These are phyloP conservation scores for Hydractinia echinata DNA, from an alignment of 30 jellyfish, hydroid and myxozoan species.

Conservation along the genomic window DNA sequence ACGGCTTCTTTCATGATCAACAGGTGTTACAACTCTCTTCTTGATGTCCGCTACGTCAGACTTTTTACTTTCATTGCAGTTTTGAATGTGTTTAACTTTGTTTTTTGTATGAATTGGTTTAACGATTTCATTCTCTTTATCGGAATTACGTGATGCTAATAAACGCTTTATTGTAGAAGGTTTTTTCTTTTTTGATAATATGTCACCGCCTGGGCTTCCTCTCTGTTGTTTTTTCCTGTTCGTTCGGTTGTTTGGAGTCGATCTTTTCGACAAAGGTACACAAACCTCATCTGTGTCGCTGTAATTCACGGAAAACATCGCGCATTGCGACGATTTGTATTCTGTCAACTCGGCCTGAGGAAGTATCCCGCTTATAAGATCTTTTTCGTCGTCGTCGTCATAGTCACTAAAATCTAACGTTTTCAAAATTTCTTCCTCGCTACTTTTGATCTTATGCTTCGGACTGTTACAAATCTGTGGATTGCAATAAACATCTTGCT, in stretches of 20 bases:
- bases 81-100: not conserved
- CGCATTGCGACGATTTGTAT: not conserved
- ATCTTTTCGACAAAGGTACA: not conserved
- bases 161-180: not conserved
- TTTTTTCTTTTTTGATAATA: not conserved
- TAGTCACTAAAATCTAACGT: conserved; percentile 6
- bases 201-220: not conserved
- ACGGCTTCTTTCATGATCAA: not conserved
- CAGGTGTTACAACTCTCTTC: conserved; percentile 11
- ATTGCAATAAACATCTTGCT: not conserved
- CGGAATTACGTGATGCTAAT: not conserved
- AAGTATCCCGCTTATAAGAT: not conserved
- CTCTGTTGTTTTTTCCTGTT: not conserved
- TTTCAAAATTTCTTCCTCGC: not conserved
- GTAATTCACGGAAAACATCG: no score
- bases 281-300: not conserved
- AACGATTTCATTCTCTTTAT: not conserved
- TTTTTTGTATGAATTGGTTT: not conserved
- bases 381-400: not conserved
- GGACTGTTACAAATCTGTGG: not conserved
- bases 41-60: not conserved
- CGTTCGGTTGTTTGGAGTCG: not conserved
- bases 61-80: not conserved
- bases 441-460: not conserved
- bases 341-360: not conserved